Percentiles rank a stretch among this genome's conserved stretches.
phyloP scores from a whole-genome alignment of 2,888 invertebrate species.

The Leptogaster cylindrica region DNA sequence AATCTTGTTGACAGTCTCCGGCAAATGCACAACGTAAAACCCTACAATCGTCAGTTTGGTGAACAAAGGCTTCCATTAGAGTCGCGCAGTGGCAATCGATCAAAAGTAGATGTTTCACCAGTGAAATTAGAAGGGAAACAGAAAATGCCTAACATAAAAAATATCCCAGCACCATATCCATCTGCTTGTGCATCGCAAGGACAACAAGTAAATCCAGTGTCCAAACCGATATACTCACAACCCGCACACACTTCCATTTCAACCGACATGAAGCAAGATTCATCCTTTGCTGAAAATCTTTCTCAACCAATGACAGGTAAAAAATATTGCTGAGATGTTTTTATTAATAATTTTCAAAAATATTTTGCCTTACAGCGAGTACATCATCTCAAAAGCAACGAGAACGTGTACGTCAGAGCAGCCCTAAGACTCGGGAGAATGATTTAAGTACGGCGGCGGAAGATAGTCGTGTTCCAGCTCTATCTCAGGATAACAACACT shows the following conservation, averaged over 20 bases:
- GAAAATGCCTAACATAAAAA: slow-evolving; percentile 49
- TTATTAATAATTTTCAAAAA: too few relatives aligned
- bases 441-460: slow-evolving; percentile 7
- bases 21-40: slow-evolving; percentile 43
- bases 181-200: slow-evolving; percentile 42
- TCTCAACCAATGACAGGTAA: not conserved
- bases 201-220: not conserved
- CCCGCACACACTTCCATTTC: not conserved
- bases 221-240: not conserved
- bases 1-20: slow-evolving; percentile 1
- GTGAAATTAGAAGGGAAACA: not conserved
- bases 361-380: slow-evolving; percentile 4
- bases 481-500: slow-evolving; percentile 8
- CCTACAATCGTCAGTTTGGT: slow-evolving; percentile 38
- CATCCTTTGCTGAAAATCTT: not conserved
- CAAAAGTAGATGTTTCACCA: not conserved
- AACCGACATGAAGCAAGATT: not conserved
- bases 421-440: too few relatives aligned
- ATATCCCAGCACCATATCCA: slow-evolving; percentile 51
- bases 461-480: not conserved
- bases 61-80: slow-evolving; percentile 28
- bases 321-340: too few relatives aligned
- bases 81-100: not conserved
- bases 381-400: slow-evolving; percentile 32
- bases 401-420: slow-evolving; percentile 45